These are phyloP conservation scores for Seriola rivoliana DNA, from an alignment of 2,113 vertebrate species.

Conservation along the genomic window DNA sequence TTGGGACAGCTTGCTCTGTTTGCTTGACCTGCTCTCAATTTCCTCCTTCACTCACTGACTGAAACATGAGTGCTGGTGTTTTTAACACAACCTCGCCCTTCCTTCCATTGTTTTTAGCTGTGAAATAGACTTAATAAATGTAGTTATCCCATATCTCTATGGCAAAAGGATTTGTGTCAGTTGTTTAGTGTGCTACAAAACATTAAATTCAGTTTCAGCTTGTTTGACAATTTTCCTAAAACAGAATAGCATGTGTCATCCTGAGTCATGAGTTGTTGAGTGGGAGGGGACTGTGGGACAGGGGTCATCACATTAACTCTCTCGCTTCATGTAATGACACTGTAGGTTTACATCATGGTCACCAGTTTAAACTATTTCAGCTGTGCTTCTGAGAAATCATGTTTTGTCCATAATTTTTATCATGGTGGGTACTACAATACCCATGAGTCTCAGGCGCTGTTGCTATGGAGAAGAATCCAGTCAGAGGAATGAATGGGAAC, in stretches of 20 bases:
- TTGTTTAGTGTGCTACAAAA: not conserved
- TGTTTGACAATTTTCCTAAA: not conserved
- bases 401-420: no score
- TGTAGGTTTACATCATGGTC: not conserved
- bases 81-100: slow-evolving; percentile 39
- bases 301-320: not conserved
- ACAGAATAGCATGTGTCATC: not conserved
- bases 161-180: not conserved
- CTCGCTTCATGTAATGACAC: not conserved
- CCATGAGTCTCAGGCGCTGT: no score
- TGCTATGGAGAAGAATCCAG: no score
- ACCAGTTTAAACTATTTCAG: no score
- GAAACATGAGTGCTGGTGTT: slow-evolving; percentile 45
- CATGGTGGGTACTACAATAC: no score
- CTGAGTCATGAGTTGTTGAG: no score
- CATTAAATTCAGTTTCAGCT: not conserved
- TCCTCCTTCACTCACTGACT: slow-evolving; percentile 42
- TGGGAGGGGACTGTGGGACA: not conserved
- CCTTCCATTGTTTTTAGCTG: slow-evolving; percentile 26
- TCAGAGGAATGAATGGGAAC: no score
- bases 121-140: slow-evolving; percentile 16
- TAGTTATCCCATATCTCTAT: not conserved
- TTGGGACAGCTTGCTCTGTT: slow-evolving; percentile 24
- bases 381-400: no score
- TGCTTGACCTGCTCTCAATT: slow-evolving; percentile 49